Base-by-base conservation (phyloP, 2,113 vertebrate species). In the Neoarius graeffei region DNA sequence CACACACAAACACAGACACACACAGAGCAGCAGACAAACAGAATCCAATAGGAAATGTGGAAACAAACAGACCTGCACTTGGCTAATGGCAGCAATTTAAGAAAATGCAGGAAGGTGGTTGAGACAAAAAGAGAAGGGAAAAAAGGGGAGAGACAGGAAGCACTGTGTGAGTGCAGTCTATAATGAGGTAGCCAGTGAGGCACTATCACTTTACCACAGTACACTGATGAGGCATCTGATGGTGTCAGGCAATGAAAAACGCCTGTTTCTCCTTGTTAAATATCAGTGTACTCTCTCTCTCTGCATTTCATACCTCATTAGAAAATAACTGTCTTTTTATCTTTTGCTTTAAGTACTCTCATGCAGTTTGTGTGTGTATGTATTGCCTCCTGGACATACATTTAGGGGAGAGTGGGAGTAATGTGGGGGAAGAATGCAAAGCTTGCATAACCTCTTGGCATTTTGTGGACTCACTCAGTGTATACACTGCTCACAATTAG, bases 121-220 rank as follows among this genome's bases (percentile, higher is more conserved):
- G 85, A 88, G 84, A 83, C 69, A 69, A 81, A 84, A 57, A 77
- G 23, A 66, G 54, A 84, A 27, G 74, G 60, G 62, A 42, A 60
- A 42, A 60, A 42, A 71, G 57, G 35, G 20, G 66, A 35, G 42
- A 15, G 54, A 14, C 10, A 23, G 80, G 54, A 20, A 84, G 67
- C 50, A 56, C 81, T 89, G 80, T 85, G 84, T 88, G 83, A 85
- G 74, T 85, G 57, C 62, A 86, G 80, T 81, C 81, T 83, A 71
- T 88, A 90, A 90, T 89, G 85, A 90, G 89, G 88, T 62, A 86
- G 83, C 42, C 84, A 84, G 81, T 57, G 74, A 89, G 88, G 83
- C 62, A 27, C 88, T 62, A 79, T 89, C 83, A 56, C 82, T 89
- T 89, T 80, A 89, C 85, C 74, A 69, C 88, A 81, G 62, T 82